phyloP scores from a whole-genome alignment of 2,888 invertebrate species.

The Himalopsyche anomala region DNA sequence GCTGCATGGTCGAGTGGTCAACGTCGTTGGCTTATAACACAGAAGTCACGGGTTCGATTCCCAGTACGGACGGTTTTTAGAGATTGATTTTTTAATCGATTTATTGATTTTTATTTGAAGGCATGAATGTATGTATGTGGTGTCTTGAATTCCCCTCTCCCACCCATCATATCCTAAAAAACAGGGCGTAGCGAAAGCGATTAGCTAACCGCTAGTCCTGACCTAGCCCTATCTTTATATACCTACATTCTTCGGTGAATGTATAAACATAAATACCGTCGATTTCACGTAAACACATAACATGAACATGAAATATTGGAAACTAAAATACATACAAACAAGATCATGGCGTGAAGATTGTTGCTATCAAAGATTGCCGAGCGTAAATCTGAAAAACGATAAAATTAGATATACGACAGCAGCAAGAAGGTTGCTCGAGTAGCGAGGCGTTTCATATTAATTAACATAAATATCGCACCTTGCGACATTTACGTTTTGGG shows the following conservation, averaged over 20 bases:
- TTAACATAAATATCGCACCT: conserved; percentile 39
- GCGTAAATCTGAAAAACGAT: neutral
- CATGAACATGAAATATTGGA: neutral
- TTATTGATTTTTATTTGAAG: too few species aligned
- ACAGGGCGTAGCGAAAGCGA: too few species aligned
- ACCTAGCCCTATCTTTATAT: too few species aligned
- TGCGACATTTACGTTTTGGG: neutral
- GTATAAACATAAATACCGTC: neutral
- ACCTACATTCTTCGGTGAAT: neutral
- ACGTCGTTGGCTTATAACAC: too few species aligned
- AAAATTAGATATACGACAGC: conserved; percentile 8
- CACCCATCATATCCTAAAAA: too few species aligned
- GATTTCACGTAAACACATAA: neutral
- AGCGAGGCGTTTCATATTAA: conserved; percentile 14
- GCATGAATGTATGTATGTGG: too few species aligned
- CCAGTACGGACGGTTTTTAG: too few species aligned
- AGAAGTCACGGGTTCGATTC: too few species aligned
- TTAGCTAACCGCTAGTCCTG: too few species aligned
- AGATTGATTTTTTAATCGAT: too few species aligned
- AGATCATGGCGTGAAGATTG: neutral
- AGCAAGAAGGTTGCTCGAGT: conserved; percentile 21
- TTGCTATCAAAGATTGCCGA: neutral
- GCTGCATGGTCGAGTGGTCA: too few species aligned
- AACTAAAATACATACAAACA: neutral
- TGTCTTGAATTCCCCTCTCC: too few species aligned